Percentiles rank a stretch among this genome's conserved stretches.
These are phyloP conservation scores for Myiotriccus ornatus DNA, from an alignment of 2,797 vertebrate species.

Conservation along the genomic window DNA sequence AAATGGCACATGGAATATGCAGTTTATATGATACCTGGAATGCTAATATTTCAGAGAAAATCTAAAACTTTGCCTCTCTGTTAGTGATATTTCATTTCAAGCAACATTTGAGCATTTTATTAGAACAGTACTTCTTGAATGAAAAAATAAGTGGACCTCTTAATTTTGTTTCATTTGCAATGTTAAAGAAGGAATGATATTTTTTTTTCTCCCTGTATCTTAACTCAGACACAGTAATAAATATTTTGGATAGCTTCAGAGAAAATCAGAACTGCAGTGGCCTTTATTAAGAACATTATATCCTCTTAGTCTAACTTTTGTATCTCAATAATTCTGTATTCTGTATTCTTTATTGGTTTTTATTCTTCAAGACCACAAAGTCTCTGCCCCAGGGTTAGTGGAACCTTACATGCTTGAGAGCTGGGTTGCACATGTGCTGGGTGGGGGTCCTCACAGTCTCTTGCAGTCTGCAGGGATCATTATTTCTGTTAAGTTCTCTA, in stretches of 20 bases:
- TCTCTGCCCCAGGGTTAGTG: neutral
- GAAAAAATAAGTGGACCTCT: neutral
- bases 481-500: neutral
- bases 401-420: neutral
- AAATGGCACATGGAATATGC: neutral
- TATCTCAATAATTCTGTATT: neutral
- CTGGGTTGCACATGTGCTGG: rapidly evolving
- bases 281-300: neutral
- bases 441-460: neutral
- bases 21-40: neutral
- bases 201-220: neutral
- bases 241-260: neutral
- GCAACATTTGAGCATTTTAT: neutral
- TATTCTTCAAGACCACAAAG: neutral
- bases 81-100: neutral
- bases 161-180: neutral
- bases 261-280: neutral
- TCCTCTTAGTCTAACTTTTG: neutral
- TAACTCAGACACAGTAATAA: neutral
- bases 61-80: neutral
- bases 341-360: neutral
- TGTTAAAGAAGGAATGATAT: neutral
- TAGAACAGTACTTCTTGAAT: neutral
- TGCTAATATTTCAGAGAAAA: neutral
- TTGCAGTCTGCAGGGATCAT: neutral